These are phyloP conservation scores for Osmoderma eremita DNA, from an alignment of 2,888 invertebrate species.

Conservation along the genomic window DNA sequence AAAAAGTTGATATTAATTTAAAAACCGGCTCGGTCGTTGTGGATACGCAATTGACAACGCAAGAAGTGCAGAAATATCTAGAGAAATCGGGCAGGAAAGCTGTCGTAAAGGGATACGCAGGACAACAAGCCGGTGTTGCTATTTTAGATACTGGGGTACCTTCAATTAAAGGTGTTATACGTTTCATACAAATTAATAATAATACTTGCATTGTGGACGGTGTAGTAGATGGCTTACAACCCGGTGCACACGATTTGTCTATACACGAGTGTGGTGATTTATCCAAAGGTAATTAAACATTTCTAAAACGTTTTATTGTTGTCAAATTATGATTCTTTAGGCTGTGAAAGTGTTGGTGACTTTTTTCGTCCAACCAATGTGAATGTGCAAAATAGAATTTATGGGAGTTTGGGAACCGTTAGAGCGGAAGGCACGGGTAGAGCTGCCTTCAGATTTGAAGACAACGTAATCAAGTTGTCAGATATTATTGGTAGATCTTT, in stretches of 20 bases:
- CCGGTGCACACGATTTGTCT: conserved; percentile 70
- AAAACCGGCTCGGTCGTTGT: conserved; percentile 76
- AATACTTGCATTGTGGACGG: conserved; percentile 81
- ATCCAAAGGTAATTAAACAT: conserved; percentile 65
- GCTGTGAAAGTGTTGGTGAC: conserved; percentile 70
- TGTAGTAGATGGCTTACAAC: conserved; percentile 80
- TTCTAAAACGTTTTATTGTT: conserved; percentile 6
- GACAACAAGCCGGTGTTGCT: conserved; percentile 76
- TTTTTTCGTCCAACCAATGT: conserved; percentile 68
- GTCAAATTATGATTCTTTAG: conserved; percentile 51
- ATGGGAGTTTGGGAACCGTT: conserved; percentile 76
- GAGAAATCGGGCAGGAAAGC: conserved; percentile 74
- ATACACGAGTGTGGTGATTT: conserved; percentile 81
- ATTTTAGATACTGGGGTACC: conserved; percentile 68
- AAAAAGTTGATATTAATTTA: conserved; percentile 66
- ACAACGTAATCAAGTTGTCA: conserved; percentile 71
- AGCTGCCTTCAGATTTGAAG: conserved; percentile 73
- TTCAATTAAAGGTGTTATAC: conserved; percentile 76
- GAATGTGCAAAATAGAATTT: conserved; percentile 64
- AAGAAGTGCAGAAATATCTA: conserved; percentile 66
- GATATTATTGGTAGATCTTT: conserved; percentile 83
- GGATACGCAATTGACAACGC: conserved; percentile 72
- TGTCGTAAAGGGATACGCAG: conserved; percentile 83
- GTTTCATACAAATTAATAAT: conserved; percentile 74
- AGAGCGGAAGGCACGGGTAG: conserved; percentile 71